Evolutionary conservation across 2,888 invertebrate genomes (phyloP).

Genomic region (Apeira syringaria): DNA sequence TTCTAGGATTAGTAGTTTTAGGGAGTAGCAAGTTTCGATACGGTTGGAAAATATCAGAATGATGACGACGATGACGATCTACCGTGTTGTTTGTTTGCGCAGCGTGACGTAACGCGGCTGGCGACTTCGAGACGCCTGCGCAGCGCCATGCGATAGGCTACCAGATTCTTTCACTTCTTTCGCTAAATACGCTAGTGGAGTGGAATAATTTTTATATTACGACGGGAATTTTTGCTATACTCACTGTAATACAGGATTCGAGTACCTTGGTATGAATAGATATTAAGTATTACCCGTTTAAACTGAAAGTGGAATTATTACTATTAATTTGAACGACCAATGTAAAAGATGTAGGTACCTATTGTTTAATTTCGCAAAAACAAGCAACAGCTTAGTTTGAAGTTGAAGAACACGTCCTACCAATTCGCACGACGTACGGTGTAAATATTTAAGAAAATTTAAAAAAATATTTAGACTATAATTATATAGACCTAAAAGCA

Average conservation of each 20-base stretch:
- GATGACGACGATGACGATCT: conserved; percentile 31
- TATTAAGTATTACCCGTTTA: conserved; percentile 13
- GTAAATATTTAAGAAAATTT: too few species aligned
- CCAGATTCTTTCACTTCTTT: conserved; percentile 6
- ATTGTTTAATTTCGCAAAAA: conserved; percentile 3
- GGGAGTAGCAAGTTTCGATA: too few species aligned
- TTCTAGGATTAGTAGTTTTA: too few species aligned
- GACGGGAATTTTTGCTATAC: too few species aligned
- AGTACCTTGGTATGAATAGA: too few species aligned
- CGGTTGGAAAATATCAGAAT: conserved; percentile 26
- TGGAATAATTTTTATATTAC: too few species aligned
- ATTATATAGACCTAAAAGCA: too few species aligned
- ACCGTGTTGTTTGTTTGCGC: conserved; percentile 32
- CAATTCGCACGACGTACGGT: too few species aligned
- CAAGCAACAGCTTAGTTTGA: background rate
- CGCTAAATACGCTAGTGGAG: background rate
- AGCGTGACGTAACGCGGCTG: conserved; percentile 22
- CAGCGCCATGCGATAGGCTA: background rate
- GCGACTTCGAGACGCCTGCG: background rate
- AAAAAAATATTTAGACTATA: too few species aligned
- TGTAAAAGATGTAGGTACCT: conserved; percentile 3
- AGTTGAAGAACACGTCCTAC: conserved; percentile 3
- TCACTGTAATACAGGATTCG: too few species aligned
- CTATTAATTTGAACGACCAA: conserved; percentile 6
- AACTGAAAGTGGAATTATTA: conserved; percentile 16